Percentiles rank a stretch among this genome's conserved stretches.
These are phyloP conservation scores for Agrotis segetum DNA, from an alignment of 2,888 invertebrate genomes.

Conservation along the genomic window DNA sequence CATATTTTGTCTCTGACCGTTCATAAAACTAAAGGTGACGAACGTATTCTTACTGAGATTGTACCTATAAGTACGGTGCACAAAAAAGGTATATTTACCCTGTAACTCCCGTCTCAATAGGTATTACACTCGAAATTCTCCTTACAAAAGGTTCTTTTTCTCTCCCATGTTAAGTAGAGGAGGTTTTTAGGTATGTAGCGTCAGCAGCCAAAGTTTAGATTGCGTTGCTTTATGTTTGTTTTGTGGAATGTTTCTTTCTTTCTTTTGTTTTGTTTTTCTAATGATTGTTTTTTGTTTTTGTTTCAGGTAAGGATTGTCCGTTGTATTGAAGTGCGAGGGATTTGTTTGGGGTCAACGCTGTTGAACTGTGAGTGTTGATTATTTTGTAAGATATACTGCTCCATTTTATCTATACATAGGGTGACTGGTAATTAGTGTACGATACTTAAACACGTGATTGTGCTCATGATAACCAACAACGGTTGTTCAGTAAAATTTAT, in stretches of 20 bases:
- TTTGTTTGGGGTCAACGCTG: constrained; percentile 3
- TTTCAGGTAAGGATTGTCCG: constrained; percentile 60
- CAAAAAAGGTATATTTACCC: constrained; percentile 86
- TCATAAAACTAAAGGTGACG: neutral
- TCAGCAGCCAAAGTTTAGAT: constrained; percentile 63
- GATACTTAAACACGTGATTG: too few relatives aligned
- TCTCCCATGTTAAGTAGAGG: constrained; percentile 86
- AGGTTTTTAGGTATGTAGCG: constrained; percentile 80
- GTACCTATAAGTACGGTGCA: constrained; percentile 76
- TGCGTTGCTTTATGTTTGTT: constrained; percentile 28
- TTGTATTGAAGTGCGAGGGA: constrained; percentile 8
- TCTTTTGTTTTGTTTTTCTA: constrained; percentile 31
- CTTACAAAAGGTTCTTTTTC: constrained; percentile 88
- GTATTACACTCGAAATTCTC: constrained; percentile 85
- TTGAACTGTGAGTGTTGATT: constrained; percentile 17
- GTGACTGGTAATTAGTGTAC: too few relatives aligned
- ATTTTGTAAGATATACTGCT: too few relatives aligned
- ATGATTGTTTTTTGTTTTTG: constrained; percentile 47
- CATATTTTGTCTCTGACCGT: neutral
- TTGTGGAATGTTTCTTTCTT: constrained; percentile 31
- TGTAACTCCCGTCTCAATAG: constrained; percentile 82
- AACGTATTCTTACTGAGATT: neutral
- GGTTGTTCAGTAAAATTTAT: too few relatives aligned
- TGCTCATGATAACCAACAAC: too few relatives aligned
- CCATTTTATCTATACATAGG: too few relatives aligned